phyloP scores from a whole-genome alignment of 35 echinoderm and acorn worm genomes.

The Apostichopus californicus region DNA sequence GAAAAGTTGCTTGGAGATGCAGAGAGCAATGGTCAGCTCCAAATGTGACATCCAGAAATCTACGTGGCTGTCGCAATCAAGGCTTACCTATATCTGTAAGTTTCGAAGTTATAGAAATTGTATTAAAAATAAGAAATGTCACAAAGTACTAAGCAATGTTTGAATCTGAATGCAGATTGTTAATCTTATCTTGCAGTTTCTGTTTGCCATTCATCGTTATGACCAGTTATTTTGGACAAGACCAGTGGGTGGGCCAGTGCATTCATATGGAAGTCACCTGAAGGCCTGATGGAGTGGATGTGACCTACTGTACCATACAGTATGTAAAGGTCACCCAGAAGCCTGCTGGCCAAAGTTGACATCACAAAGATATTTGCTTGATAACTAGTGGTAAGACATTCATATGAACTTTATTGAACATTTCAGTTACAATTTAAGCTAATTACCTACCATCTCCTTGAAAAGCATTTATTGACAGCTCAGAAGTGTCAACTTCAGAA shows the following conservation, averaged over 20 bases:
- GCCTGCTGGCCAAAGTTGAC: no score
- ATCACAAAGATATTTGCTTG: no score
- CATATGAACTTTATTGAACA: no score
- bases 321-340: no score
- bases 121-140: not conserved
- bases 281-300: no score
- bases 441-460: no score
- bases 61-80: not conserved
- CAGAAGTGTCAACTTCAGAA: no score
- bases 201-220: not conserved
- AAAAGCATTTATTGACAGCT: no score
- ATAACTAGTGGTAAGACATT: no score
- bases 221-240: not conserved
- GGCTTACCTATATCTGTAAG: not conserved
- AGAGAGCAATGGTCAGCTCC: not conserved
- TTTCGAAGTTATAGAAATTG: not conserved
- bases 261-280: not conserved
- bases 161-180: not conserved
- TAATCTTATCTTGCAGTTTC: not conserved
- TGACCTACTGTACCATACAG: no score
- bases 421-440: no score
- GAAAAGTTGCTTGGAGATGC: not conserved
- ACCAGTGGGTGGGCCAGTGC: not conserved
- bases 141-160: not conserved
- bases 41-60: not conserved